A percentile compares a stretch with the other conserved stretches of the same genome.
These are phyloP conservation scores for Aramus guarauna DNA, from an alignment of 2,113 vertebrate species.

Conservation along the genomic window DNA sequence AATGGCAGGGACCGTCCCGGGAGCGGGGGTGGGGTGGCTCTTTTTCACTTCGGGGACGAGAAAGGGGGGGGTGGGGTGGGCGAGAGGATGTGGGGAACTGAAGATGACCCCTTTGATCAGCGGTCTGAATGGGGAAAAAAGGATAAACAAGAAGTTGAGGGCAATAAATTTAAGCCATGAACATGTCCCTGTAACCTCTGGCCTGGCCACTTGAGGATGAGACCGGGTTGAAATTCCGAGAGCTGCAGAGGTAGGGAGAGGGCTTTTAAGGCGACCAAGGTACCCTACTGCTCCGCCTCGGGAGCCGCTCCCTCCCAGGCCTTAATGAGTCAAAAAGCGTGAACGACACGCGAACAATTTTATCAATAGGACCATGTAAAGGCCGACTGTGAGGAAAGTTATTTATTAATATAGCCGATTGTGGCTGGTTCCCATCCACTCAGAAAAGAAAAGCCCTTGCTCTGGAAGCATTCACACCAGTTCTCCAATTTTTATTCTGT, in stretches of 20 bases:
- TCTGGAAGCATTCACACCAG: conserved; percentile 85
- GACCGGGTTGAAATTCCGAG: conserved; percentile 73
- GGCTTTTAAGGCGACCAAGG: conserved; percentile 67
- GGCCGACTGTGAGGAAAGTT: conserved; percentile 89
- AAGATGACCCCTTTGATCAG: conserved; percentile 77
- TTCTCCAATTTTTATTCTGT: conserved; percentile 83
- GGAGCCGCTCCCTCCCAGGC: conserved; percentile 68
- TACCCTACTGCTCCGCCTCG: conserved; percentile 77
- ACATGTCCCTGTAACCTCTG: conserved; percentile 89
- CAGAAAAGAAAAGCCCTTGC: conserved; percentile 78
- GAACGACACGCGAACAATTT: conserved; percentile 98
- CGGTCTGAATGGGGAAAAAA: conserved; percentile 67
- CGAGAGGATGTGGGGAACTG: conserved; percentile 57
- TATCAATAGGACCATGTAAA: conserved; percentile 90
- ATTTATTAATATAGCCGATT: conserved; percentile 97
- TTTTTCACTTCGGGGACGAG: background rate
- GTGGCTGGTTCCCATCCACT: conserved; percentile 90
- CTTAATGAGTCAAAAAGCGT: conserved; percentile 89
- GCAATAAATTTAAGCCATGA: conserved; percentile 86
- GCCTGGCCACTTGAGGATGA: conserved; percentile 78
- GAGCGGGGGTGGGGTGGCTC: background rate
- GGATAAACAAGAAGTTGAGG: conserved; percentile 76
- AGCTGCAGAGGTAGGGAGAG: conserved; percentile 61
- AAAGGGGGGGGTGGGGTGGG: background rate
- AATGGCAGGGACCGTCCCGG: background rate